These are phyloP conservation scores for Schizotus pectinicornis DNA, from an alignment of 2,888 invertebrate genomes.

Conservation along the genomic window DNA sequence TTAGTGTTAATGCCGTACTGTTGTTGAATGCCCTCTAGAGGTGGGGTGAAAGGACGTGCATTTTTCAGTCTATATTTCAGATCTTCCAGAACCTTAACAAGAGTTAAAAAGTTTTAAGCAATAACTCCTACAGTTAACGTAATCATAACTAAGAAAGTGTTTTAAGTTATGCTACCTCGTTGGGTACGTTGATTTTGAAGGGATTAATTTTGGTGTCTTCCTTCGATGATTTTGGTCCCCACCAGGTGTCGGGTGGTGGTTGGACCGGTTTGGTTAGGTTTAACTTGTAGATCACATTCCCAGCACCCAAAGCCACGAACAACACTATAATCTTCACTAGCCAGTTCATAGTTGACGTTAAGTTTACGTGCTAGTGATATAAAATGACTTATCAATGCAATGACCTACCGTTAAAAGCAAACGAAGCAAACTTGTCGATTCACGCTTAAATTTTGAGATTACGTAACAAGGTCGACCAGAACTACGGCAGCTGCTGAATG, in stretches of 20 bases:
- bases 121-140: no score
- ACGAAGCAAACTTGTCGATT: no score
- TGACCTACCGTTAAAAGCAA: no score
- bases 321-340: conserved; percentile 19
- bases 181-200: conserved; percentile 66
- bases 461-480: no score
- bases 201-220: conserved; percentile 64
- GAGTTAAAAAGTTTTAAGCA: no score
- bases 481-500: no score
- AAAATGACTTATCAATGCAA: no score
- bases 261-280: conserved; percentile 1
- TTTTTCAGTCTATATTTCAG: conserved; percentile 63
- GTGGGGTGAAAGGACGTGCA: conserved; percentile 51
- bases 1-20: conserved; percentile 80
- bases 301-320: conserved; percentile 15
- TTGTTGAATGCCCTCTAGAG: conserved; percentile 72
- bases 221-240: conserved; percentile 64
- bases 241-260: conserved; percentile 57
- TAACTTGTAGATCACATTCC: conserved; percentile 15
- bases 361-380: no score
- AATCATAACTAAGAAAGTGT: background rate
- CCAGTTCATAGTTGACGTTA: conserved; percentile 10
- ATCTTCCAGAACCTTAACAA: conserved; percentile 66
- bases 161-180: conserved; percentile 60
- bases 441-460: no score